phyloP scores from a whole-genome alignment of 1,140 invertebrate genomes.

The Heliconius himera region DNA sequence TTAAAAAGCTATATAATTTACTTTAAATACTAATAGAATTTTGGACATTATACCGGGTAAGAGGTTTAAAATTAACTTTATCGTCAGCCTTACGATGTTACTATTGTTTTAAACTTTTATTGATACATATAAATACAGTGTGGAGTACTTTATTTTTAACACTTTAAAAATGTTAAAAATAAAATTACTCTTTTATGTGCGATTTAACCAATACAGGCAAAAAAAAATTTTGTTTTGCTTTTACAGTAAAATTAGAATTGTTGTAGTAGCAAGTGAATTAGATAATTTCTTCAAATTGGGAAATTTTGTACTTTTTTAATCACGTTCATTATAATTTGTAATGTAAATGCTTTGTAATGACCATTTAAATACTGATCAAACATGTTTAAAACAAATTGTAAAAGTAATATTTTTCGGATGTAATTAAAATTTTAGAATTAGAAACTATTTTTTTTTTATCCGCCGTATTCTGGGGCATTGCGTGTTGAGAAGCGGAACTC shows the following conservation, averaged over 20 bases:
- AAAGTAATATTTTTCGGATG: background rate
- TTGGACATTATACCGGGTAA: no score
- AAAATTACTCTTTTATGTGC: no score
- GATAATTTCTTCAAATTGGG: slow-evolving; percentile 5
- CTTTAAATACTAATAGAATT: no score
- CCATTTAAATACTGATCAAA: background rate
- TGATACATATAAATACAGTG: no score
- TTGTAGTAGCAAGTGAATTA: background rate
- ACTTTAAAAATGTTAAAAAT: no score
- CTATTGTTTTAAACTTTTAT: no score
- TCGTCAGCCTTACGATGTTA: no score
- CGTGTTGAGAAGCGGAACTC: no score
- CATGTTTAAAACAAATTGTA: background rate
- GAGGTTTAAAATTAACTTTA: no score
- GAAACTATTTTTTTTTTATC: background rate
- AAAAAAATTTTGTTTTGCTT: background rate
- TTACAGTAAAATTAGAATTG: background rate
- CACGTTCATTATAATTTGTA: slow-evolving; percentile 14
- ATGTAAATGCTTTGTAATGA: background rate
- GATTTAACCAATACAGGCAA: no score
- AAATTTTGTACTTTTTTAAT: slow-evolving; percentile 3
- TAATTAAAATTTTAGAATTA: background rate
- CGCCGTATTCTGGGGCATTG: no score
- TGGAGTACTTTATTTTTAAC: no score
- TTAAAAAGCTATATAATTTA: background rate